A percentile compares a stretch with the other conserved stretches of the same genome.
phyloP scores from a whole-genome alignment of 2,797 vertebrate species.

The Neosilurus hyrtlii region DNA sequence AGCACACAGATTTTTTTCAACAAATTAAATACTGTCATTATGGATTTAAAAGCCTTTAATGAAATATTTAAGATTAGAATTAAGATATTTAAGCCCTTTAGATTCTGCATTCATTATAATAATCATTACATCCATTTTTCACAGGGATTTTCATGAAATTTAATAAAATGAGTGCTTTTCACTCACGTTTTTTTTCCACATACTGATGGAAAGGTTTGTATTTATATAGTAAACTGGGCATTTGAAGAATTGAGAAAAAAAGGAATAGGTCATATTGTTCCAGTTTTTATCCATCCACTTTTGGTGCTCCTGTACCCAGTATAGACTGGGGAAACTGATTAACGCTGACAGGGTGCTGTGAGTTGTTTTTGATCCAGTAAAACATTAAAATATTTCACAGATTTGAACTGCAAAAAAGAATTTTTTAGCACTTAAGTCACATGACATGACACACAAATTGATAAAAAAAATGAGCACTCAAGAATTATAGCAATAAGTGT shows the following conservation, averaged over 20 bases:
- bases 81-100: background rate
- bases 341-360: background rate
- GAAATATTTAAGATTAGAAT: slow-evolving; percentile 11
- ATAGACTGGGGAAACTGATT: background rate
- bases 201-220: background rate
- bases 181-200: background rate
- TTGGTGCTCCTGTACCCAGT: background rate
- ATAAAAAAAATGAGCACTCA: too few species aligned
- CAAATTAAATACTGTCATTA: background rate
- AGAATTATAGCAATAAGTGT: too few species aligned
- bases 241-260: background rate
- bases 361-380: too few species aligned
- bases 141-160: slow-evolving; percentile 4
- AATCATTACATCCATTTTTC: background rate
- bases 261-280: background rate
- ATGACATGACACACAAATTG: too few species aligned
- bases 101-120: background rate
- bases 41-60: slow-evolving; percentile 3
- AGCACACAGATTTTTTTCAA: background rate
- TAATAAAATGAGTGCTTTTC: background rate
- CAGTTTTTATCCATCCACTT: background rate
- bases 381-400: too few species aligned
- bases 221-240: background rate
- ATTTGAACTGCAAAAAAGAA: too few species aligned
- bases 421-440: too few species aligned